phyloP scores from a whole-genome alignment of 2,797 vertebrate species.

The Centroberyx gerrardi region DNA sequence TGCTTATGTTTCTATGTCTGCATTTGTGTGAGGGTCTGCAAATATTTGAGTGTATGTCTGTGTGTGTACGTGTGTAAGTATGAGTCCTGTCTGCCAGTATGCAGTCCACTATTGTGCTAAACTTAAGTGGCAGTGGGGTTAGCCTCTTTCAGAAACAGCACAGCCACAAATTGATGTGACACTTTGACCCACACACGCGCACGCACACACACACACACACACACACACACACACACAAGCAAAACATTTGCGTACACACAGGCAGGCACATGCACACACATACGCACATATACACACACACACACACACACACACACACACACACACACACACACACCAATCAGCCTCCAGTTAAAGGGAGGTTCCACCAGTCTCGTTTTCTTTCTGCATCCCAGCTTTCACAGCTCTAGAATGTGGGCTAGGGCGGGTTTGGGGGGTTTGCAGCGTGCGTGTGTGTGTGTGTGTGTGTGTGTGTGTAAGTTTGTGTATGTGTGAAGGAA shows the following conservation, averaged over 20 bases:
- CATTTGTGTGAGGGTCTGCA: slow-evolving; percentile 10
- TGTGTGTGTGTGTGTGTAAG: slow-evolving; percentile 53
- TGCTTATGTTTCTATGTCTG: slow-evolving; percentile 8
- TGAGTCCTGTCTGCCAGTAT: slow-evolving; percentile 73
- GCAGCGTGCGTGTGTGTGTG: slow-evolving; percentile 27
- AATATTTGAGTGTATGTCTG: background rate
- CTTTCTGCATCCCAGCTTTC: slow-evolving; percentile 78
- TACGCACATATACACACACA: slow-evolving; percentile 42
- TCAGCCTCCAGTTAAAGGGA: slow-evolving; percentile 75
- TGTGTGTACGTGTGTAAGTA: slow-evolving; percentile 24
- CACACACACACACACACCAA: slow-evolving; percentile 38
- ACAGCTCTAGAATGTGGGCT: slow-evolving; percentile 70
- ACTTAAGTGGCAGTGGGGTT: slow-evolving; percentile 83
- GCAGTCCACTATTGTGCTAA: slow-evolving; percentile 72
- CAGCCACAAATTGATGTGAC: slow-evolving; percentile 83
- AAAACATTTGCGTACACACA: slow-evolving; percentile 19
- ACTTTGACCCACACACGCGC: slow-evolving; percentile 73
- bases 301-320: background rate
- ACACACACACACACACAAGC: slow-evolving; percentile 15
- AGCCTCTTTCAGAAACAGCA: slow-evolving; percentile 84
- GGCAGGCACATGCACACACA: slow-evolving; percentile 41
- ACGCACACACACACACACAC: slow-evolving; percentile 8
- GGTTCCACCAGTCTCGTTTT: slow-evolving; percentile 76
- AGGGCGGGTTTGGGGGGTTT: slow-evolving; percentile 69
- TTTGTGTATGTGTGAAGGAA: slow-evolving; percentile 68